Evolutionary conservation across 2,113 vertebrate genomes (phyloP), one percentile per base, ranked within the genome.

Genomic region (Ascaphus truei): DNA sequence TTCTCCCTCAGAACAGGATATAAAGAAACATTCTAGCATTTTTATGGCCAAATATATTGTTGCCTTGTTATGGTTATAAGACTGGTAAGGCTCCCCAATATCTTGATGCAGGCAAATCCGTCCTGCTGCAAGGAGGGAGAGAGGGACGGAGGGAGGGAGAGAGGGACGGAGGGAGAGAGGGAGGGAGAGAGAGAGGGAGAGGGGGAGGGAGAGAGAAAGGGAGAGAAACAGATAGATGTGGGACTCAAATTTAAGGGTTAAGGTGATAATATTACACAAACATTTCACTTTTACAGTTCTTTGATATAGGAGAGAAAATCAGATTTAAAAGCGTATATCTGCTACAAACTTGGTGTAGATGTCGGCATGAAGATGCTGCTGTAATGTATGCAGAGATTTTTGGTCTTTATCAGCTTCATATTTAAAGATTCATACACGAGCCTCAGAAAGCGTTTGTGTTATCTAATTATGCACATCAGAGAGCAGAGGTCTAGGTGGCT

Each of bases 391-490:
- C 68, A 72, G 75, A 77, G 30, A 37, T 59, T 59, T 22, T 12
- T 58, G 43, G 43, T n/a, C 55, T 37, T 29, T 68, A 68, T 59
- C 55, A 59, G 18, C 52, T 48, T 68, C 77, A 81, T 80, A 82
- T 87, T 85, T 83, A 80, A 85, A 82, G 82, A 82, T 84, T 84
- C 84, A 79, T 81, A 81, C 73, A 81, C 73, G 43, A 79, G 78
- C 80, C 76, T 83, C 78, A 75, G 85, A 83, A 79, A 88, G 82
- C 83, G 86, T 75, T 84, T 83, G 83, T 84, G 84, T 83, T 84
- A 79, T 83, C 80, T 77, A 80, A 85, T 83, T 80, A 81, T 80
- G 83, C 57, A 68, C 79, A 82, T 71, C n/a, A 83, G 80, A 80
- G 80, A 77, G 81, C 77, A 83, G 80, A 82, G 79, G 80, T 81